Percentiles rank a stretch among this genome's conserved stretches.
These are phyloP conservation scores for Mellivora capensis DNA, from an alignment of 2,113 vertebrate species.

Conservation along the genomic window DNA sequence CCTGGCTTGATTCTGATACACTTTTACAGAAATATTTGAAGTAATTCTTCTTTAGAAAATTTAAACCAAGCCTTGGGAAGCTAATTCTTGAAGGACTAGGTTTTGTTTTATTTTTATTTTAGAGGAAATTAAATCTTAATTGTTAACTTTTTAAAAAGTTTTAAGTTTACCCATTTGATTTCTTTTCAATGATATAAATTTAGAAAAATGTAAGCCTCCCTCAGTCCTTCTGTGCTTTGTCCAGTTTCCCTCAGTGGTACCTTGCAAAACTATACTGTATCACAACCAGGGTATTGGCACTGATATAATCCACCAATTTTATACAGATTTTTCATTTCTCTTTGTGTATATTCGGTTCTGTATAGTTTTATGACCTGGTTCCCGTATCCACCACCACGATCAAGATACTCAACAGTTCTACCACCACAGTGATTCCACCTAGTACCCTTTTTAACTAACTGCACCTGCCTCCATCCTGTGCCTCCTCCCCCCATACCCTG, in stretches of 20 bases:
- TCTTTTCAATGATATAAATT: not conserved
- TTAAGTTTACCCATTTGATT: not conserved
- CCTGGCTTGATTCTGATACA: not conserved
- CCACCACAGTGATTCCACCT: not conserved
- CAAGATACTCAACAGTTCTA: not conserved
- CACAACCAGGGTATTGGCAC: not conserved
- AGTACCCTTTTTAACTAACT: not conserved
- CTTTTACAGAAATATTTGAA: not conserved
- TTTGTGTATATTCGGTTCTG: not conserved
- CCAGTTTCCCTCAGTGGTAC: not conserved
- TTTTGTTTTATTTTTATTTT: not conserved
- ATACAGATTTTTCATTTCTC: not conserved
- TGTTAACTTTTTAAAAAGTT: not conserved
- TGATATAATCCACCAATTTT: not conserved
- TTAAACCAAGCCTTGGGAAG: not conserved
- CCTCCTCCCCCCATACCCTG: not conserved
- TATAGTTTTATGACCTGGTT: not conserved
- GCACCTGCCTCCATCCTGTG: not conserved
- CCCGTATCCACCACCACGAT: not conserved
- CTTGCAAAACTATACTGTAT: not conserved
- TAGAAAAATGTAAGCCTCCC: not conserved
- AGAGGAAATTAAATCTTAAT: not conserved
- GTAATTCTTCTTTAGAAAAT: slow-evolving; percentile 19
- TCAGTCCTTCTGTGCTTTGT: not conserved
- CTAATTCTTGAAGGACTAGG: not conserved